Conservation (phyloP, 92 coral and sea anemone species). For the Muricea muricata region DNA sequence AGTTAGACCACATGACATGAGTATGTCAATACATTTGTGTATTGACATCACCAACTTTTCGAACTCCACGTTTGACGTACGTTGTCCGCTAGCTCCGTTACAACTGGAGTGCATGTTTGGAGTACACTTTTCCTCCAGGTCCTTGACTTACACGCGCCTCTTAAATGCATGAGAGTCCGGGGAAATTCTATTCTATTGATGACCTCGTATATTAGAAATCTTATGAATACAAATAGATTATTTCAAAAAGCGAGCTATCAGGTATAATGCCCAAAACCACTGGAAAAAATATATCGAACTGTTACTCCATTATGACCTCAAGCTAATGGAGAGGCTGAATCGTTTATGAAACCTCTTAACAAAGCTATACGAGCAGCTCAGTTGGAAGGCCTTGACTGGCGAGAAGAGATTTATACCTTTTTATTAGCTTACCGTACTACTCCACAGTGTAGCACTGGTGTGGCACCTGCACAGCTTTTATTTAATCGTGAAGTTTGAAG, state of each 20-base stretch:
- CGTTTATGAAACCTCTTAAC: conserved; percentile 49
- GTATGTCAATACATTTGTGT: not conserved
- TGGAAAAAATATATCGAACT: no score
- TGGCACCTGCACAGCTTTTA: conserved; percentile 35
- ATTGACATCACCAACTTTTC: no score
- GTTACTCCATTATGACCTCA: conserved; percentile 40
- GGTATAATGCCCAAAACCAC: no score
- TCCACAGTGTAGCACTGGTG: conserved; percentile 41
- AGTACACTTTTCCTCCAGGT: no score
- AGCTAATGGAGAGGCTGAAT: no score
- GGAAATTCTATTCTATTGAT: no score
- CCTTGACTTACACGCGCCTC: no score
- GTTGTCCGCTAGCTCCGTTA: not conserved
- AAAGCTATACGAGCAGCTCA: conserved; percentile 41
- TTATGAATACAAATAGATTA: no score
- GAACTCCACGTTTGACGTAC: not conserved
- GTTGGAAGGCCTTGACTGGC: conserved; percentile 39
- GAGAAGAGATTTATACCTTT: conserved; percentile 13
- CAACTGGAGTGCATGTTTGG: no score
- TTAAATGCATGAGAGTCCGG: no score
- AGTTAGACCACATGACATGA: conserved; percentile 20
- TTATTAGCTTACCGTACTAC: conserved; percentile 34
- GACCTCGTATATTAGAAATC: no score
- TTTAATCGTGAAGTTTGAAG: conserved; percentile 40
- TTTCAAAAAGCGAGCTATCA: no score